Percentiles rank a stretch among this genome's conserved stretches.
Evolutionary conservation across 2,888 invertebrate species (phyloP).

Genomic region (Ennomos quercinarius): DNA sequence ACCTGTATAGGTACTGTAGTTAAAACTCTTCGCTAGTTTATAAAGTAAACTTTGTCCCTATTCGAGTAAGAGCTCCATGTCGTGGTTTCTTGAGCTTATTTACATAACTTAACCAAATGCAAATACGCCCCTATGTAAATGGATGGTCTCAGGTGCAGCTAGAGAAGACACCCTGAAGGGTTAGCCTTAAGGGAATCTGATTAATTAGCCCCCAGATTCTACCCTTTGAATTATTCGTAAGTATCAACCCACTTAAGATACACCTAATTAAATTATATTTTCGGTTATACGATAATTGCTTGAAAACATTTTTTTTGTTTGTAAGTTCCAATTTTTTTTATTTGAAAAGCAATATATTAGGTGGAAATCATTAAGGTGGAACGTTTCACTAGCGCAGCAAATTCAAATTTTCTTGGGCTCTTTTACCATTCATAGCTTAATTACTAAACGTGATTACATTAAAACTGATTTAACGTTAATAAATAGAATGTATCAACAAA

Average conservation of each 20-base stretch:
- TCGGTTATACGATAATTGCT: too few relatives aligned
- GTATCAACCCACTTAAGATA: conserved; percentile 3
- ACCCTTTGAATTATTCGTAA: conserved; percentile 67
- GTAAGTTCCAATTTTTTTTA: too few relatives aligned
- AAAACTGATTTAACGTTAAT: too few relatives aligned
- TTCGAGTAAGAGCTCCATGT: neutral
- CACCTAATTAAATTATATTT: too few relatives aligned
- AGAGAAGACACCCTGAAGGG: conserved; percentile 37
- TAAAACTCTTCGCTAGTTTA: neutral
- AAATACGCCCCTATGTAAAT: conserved; percentile 39
- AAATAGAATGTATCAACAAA: too few relatives aligned
- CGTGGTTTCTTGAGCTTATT: conserved; percentile 41
- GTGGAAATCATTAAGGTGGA: too few relatives aligned
- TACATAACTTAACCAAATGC: conserved; percentile 49
- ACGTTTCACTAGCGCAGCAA: too few relatives aligned
- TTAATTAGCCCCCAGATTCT: conserved; percentile 68
- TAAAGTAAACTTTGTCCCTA: conserved; percentile 2
- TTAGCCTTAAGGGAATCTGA: conserved; percentile 61
- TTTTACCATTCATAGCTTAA: too few relatives aligned
- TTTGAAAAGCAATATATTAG: too few relatives aligned
- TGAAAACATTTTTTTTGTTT: too few relatives aligned
- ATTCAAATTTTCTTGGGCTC: too few relatives aligned
- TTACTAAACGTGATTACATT: too few relatives aligned
- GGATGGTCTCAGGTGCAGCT: conserved; percentile 61
- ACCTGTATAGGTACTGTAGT: neutral